phyloP scores from a whole-genome alignment of 2,888 invertebrate genomes.

The Melitaea athalia region DNA sequence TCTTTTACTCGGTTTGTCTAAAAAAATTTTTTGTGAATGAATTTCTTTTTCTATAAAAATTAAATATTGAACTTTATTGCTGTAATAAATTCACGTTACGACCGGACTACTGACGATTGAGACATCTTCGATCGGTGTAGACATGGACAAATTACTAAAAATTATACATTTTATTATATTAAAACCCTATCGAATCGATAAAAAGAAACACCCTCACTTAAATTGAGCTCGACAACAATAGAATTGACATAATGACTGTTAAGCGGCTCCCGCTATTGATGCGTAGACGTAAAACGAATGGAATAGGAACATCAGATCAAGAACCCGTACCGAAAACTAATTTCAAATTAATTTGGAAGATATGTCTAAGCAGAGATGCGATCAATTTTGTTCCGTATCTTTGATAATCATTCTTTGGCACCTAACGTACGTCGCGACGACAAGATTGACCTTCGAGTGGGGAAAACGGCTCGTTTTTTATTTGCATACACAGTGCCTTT shows the following conservation, averaged over 20 bases:
- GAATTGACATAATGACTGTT: constrained; percentile 74
- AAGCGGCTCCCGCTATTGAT: constrained; percentile 57
- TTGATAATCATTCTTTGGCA: constrained; percentile 82
- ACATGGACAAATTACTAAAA: constrained; percentile 72
- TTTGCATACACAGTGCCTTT: constrained; percentile 57
- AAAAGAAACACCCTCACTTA: constrained; percentile 73
- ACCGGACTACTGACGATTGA: constrained; percentile 67
- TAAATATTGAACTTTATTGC: constrained; percentile 69
- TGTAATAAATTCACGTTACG: constrained; percentile 74
- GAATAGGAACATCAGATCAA: constrained; percentile 81
- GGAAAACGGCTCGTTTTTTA: constrained; percentile 48
- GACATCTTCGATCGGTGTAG: constrained; percentile 58
- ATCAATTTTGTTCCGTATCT: constrained; percentile 70
- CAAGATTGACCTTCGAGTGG: constrained; percentile 51
- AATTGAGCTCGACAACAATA: constrained; percentile 79
- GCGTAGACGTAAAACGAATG: constrained; percentile 67
- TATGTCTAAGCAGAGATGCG: constrained; percentile 69
- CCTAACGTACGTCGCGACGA: constrained; percentile 70
- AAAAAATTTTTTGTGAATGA: constrained; percentile 65
- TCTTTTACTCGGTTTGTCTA: constrained; percentile 72
- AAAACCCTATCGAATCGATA: constrained; percentile 59
- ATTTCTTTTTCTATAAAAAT: constrained; percentile 70
- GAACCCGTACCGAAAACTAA: constrained; percentile 77
- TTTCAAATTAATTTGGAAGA: constrained; percentile 75
- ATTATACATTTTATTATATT: constrained; percentile 19